These are phyloP conservation scores for Pygocentrus nattereri DNA, from an alignment of 2,797 vertebrate species.

Conservation along the genomic window DNA sequence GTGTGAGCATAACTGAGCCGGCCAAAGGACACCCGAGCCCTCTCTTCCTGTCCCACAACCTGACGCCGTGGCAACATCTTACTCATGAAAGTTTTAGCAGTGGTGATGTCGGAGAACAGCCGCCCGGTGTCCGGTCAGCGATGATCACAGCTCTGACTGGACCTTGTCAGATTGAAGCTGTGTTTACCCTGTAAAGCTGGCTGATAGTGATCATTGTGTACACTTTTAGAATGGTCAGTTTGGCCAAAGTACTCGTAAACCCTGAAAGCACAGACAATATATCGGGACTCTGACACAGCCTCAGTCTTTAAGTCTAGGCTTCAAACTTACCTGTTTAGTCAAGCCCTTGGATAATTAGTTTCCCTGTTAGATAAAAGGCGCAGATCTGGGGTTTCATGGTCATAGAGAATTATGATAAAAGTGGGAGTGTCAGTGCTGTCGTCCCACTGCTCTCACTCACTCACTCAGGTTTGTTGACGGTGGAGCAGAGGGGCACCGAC, in stretches of 20 bases:
- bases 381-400: too few relatives aligned
- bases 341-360: too few relatives aligned
- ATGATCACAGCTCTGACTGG: slow-evolving; percentile 15
- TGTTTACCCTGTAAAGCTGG: slow-evolving; percentile 21
- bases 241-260: neutral
- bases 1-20: neutral
- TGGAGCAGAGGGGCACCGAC: too few relatives aligned
- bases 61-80: slow-evolving; percentile 59
- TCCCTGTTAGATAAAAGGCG: too few relatives aligned
- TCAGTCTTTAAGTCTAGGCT: too few relatives aligned
- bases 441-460: too few relatives aligned
- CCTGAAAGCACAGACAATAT: neutral
- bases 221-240: too few relatives aligned
- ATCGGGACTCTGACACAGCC: too few relatives aligned
- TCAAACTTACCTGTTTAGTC: too few relatives aligned
- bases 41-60: slow-evolving; percentile 68
- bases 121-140: slow-evolving; percentile 37
- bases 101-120: slow-evolving; percentile 52
- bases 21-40: slow-evolving; percentile 64
- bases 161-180: slow-evolving; percentile 20
- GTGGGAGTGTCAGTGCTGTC: too few relatives aligned
- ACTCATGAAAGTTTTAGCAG: slow-evolving; percentile 67
- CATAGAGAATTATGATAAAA: too few relatives aligned
- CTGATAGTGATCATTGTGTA: neutral
- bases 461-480: too few relatives aligned